phyloP scores from a whole-genome alignment of 1,140 invertebrate species.

The Apis florea region DNA sequence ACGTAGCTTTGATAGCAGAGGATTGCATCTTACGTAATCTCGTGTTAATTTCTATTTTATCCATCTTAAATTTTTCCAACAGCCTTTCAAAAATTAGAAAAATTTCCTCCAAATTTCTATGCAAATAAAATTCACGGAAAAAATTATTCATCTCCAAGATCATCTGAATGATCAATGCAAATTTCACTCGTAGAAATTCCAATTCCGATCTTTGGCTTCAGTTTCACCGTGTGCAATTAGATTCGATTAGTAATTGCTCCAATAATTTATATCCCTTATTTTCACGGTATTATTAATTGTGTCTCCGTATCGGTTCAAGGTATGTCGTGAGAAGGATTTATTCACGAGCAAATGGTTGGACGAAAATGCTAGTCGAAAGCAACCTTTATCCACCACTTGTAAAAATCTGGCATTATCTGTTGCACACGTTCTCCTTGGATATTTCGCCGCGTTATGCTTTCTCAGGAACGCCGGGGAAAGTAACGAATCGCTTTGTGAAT shows the following conservation, averaged over 20 bases:
- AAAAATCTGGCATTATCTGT: conserved; percentile 65
- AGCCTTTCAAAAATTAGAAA: too few relatives aligned
- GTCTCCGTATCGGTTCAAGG: not conserved
- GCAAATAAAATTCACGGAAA: too few relatives aligned
- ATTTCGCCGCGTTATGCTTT: conserved; percentile 58
- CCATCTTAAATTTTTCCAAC: too few relatives aligned
- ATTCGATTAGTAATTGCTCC: conserved; percentile 42
- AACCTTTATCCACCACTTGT: conserved; percentile 60
- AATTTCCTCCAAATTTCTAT: too few relatives aligned
- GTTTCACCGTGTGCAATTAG: conserved; percentile 30
- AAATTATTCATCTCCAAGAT: not conserved
- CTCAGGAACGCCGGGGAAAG: conserved; percentile 53
- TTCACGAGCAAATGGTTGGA: conserved; percentile 15
- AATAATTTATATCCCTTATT: conserved; percentile 34
- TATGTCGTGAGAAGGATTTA: conserved; percentile 41
- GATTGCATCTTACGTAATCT: too few relatives aligned
- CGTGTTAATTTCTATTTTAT: too few relatives aligned
- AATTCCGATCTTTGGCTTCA: conserved; percentile 1
- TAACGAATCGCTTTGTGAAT: conserved; percentile 54
- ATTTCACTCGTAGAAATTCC: conserved; percentile 21
- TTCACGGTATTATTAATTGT: conserved; percentile 25
- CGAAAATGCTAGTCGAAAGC: conserved; percentile 63
- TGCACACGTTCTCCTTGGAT: conserved; percentile 62
- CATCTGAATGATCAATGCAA: not conserved
- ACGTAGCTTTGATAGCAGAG: too few relatives aligned